Base-by-base conservation (phyloP, 2,888 invertebrate genomes). In the Drosophila helvetica region DNA sequence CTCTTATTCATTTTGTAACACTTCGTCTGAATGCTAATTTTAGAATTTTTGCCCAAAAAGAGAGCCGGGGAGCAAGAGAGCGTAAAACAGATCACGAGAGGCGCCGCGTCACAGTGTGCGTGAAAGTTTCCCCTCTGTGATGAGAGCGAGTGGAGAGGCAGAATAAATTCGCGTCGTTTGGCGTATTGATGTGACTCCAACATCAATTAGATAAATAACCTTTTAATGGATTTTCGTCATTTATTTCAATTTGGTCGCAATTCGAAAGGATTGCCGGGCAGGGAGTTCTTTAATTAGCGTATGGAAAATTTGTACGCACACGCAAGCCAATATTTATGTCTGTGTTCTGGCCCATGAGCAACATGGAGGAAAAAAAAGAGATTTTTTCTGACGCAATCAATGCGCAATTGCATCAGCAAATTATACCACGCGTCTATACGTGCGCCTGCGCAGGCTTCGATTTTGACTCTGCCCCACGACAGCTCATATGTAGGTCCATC, bases 181-280 rank as follows among this genome's bases (percentile, higher is more conserved):
- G 22, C 51, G 25, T 57, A 61, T 68, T 67, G 58, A 57, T 55
- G 56, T 55, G 55, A 73, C 76, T 70, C 54, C 57, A 61, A 68
- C 48, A 73, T 43, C 77, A 86, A 81, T 84, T 80, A 83, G 80
- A 83, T 83, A 83, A 86, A 86, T 76, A 73, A 80, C 76, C 73
- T 71, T 74, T 83, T 83, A 86, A 80, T 74, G 83, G 38, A 43
- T 77, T 69, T 65, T 68, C 59, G 52, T 59, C 61, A 86, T 79
- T 82, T 52, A 74, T 80, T 72, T 77, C 62, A 79, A 77, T 75
- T 66, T 73, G 55, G 25, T 15, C 42, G 43, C 43, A 55, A 25
- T 27, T 15, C 38, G 15, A 47, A 54, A 66, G 45, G 55, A n/a
- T 38, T 50, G 63, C 22, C 51, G 30, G 38, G 15, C 38, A 15